Evolutionary conservation across 1,140 invertebrate species (phyloP).

Genomic region (Drosophila hydei): DNA sequence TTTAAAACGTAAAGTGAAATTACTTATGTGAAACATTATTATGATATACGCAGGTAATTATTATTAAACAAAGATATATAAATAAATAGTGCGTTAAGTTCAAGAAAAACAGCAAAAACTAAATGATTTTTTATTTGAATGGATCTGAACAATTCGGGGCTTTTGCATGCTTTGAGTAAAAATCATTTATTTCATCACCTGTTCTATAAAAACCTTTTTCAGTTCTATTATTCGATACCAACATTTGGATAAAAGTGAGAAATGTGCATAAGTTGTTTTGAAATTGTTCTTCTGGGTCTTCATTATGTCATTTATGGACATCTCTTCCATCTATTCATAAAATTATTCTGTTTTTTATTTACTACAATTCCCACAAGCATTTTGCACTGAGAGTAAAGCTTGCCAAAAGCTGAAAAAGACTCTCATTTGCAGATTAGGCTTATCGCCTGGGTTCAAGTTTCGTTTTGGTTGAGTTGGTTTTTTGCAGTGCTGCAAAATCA

Average conservation of each 20-base stretch:
- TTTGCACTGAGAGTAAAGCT: conserved; percentile 53
- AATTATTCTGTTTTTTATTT: conserved; percentile 21
- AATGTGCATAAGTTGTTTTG: not conserved
- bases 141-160: no score
- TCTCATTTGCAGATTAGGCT: conserved; percentile 51
- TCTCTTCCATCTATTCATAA: conserved; percentile 12
- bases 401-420: conserved; percentile 17
- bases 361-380: conserved; percentile 32
- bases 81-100: conserved; percentile 78
- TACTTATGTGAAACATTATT: conserved; percentile 75
- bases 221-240: no score
- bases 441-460: conserved; percentile 71
- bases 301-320: conserved; percentile 16
- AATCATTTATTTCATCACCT: no score
- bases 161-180: no score
- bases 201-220: no score
- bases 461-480: conserved; percentile 14
- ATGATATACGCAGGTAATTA: conserved; percentile 77
- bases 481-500: conserved; percentile 23
- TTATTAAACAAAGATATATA: conserved; percentile 78
- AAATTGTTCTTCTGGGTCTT: not conserved
- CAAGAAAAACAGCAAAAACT: conserved; percentile 61
- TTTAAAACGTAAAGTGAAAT: conserved; percentile 60
- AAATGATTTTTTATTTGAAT: not conserved
- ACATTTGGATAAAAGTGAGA: no score